A percentile compares a stretch with the other conserved stretches of the same genome.
Evolutionary conservation across 2,888 invertebrate genomes (phyloP).

Genomic region (Tenthredo livida): DNA sequence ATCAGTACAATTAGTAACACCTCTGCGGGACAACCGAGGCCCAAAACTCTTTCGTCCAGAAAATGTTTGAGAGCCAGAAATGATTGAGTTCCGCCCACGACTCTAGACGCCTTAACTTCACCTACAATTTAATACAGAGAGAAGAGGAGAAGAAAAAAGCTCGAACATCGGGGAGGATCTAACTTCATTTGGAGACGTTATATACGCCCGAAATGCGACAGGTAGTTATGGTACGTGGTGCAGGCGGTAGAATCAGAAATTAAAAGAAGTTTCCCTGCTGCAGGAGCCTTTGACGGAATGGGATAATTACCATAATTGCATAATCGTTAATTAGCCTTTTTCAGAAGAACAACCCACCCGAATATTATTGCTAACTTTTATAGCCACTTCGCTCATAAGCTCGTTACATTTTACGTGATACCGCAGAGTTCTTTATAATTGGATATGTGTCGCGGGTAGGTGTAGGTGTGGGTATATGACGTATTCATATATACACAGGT

Average conservation of each 20-base stretch:
- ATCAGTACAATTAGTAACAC: slow-evolving; percentile 65
- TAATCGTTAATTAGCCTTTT: slow-evolving; percentile 32
- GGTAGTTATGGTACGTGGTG: neutral
- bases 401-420: slow-evolving; percentile 18
- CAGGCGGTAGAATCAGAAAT: neutral
- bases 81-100: slow-evolving; percentile 62
- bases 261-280: neutral
- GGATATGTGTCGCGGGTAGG: neutral
- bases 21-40: slow-evolving; percentile 56
- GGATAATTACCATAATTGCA: slow-evolving; percentile 28
- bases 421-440: neutral
- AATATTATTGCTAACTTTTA: slow-evolving; percentile 3
- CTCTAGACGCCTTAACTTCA: slow-evolving; percentile 22
- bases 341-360: neutral
- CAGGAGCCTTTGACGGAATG: neutral
- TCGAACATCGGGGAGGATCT: neutral
- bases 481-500: neutral
- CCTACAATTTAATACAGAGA: slow-evolving; percentile 1
- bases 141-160: neutral
- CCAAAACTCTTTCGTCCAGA: slow-evolving; percentile 53
- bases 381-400: slow-evolving; percentile 4
- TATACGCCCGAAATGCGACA: neutral
- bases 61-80: slow-evolving; percentile 52
- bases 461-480: neutral
- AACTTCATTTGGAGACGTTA: neutral